These are phyloP conservation scores for Sinotaia quadrata DNA, from an alignment of 2,888 invertebrate species.

Conservation along the genomic window DNA sequence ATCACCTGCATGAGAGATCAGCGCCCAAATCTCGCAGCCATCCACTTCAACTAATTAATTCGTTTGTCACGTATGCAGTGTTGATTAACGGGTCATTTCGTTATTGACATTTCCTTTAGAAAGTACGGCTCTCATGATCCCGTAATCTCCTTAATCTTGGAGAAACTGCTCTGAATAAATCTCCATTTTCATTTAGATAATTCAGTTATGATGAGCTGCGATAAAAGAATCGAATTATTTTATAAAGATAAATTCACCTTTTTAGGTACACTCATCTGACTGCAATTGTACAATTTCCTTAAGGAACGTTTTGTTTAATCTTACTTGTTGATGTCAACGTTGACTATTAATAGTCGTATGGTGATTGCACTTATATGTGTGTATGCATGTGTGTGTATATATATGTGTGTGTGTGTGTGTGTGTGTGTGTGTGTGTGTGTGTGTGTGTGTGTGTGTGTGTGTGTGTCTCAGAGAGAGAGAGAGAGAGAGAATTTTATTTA, in stretches of 20 bases:
- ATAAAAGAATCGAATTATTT: too few species aligned
- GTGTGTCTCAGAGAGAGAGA: neutral
- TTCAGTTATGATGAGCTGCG: too few species aligned
- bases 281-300: neutral
- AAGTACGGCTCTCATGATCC: neutral
- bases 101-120: neutral
- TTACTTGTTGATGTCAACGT: too few species aligned
- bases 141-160: neutral
- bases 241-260: too few species aligned
- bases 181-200: too few species aligned
- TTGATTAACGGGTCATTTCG: neutral
- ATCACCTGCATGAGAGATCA: too few species aligned
- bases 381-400: neutral
- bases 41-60: too few species aligned
- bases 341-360: too few species aligned
- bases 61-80: neutral
- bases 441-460: neutral
- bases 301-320: neutral
- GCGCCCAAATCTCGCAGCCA: too few species aligned
- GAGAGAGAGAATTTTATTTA: neutral
- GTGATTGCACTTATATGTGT: neutral
- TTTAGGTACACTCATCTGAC: too few species aligned
- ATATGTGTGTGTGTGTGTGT: neutral
- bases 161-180: too few species aligned
- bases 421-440: neutral